Evolutionary conservation across 2,797 vertebrate species (phyloP).

Genomic region (Gadopsis marmoratus): DNA sequence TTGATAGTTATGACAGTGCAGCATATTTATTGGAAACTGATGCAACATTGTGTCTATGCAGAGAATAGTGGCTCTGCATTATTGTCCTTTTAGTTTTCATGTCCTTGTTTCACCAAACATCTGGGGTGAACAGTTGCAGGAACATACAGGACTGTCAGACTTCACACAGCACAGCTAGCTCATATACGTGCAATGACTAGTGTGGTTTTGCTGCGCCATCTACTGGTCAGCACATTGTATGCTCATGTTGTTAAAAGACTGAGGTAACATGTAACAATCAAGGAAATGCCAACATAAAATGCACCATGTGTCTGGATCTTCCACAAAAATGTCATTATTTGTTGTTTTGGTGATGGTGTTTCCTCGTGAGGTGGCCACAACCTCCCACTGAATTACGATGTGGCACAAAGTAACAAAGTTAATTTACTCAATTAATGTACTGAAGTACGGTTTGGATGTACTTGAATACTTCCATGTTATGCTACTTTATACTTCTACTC

Average conservation of each 20-base stretch:
- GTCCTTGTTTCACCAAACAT: neutral
- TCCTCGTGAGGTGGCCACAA: neutral
- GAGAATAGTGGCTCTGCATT: neutral
- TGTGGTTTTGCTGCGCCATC: conserved; percentile 50
- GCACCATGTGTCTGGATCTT: neutral
- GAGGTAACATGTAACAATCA: neutral
- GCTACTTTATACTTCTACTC: neutral
- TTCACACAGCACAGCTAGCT: neutral
- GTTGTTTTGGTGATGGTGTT: neutral
- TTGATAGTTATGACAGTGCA: neutral
- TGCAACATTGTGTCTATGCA: neutral
- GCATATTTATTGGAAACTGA: neutral
- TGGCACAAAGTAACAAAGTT: neutral
- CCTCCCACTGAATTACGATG: neutral
- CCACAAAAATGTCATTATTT: neutral
- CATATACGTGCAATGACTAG: neutral
- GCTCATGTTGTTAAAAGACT: neutral
- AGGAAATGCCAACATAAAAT: neutral
- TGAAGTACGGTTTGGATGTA: neutral
- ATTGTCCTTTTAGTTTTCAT: neutral
- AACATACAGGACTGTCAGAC: neutral
- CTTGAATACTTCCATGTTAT: neutral
- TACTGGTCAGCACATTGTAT: conserved; percentile 37
- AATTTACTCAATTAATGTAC: neutral
- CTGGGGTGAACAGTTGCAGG: conserved; percentile 4